phyloP scores from a whole-genome alignment of 2,888 invertebrate genomes.

The Leptodirus hochenwartii region DNA sequence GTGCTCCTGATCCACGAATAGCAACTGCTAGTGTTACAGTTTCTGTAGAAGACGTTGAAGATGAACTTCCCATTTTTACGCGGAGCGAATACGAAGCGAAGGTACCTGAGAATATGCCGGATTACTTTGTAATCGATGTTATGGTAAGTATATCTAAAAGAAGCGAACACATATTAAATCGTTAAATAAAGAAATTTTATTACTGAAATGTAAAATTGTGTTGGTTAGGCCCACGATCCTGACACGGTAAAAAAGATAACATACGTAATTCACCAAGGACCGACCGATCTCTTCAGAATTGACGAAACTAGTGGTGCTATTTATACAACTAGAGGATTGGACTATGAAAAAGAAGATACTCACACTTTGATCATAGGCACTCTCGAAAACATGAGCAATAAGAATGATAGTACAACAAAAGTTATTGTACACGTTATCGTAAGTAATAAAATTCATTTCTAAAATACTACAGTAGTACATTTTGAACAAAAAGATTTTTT shows the following conservation, averaged over 20 bases:
- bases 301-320: conserved; percentile 65
- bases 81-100: conserved; percentile 53
- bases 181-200: neutral
- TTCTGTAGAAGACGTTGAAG: conserved; percentile 58
- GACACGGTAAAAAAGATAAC: conserved; percentile 38
- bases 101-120: conserved; percentile 72
- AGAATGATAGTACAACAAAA: conserved; percentile 52
- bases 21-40: conserved; percentile 79
- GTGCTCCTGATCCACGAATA: conserved; percentile 66
- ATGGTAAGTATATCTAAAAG: conserved; percentile 41
- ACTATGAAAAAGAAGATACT: conserved; percentile 55
- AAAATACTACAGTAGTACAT: neutral
- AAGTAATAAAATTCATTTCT: conserved; percentile 12
- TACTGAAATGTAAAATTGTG: conserved; percentile 3
- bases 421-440: conserved; percentile 55
- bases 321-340: conserved; percentile 54
- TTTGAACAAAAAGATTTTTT: conserved; percentile 1
- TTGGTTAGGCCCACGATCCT: conserved; percentile 13
- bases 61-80: conserved; percentile 65
- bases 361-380: conserved; percentile 68
- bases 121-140: conserved; percentile 61
- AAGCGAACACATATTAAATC: conserved; percentile 5
- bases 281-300: conserved; percentile 64
- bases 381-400: conserved; percentile 55
- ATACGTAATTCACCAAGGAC: conserved; percentile 66